Percentiles rank a stretch among this genome's conserved stretches.
These are phyloP conservation scores for Nibea albiflora DNA, from an alignment of 2,113 vertebrate species.

Conservation along the genomic window DNA sequence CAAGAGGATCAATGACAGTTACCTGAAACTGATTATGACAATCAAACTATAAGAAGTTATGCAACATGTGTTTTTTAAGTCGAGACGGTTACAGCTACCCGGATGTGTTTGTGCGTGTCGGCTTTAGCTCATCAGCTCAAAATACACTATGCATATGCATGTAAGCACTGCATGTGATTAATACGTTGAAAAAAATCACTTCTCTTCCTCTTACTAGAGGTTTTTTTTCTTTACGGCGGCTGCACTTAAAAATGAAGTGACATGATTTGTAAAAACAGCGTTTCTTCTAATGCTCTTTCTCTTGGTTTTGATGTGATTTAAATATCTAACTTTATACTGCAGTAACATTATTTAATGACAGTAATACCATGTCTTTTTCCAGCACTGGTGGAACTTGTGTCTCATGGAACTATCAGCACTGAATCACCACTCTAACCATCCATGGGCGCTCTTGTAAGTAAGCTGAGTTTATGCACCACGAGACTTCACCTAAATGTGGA, in stretches of 20 bases:
- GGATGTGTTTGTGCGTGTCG: neutral
- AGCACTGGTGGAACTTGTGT: neutral
- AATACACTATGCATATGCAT: neutral
- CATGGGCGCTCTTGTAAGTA: conserved; percentile 1
- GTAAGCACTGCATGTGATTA: neutral
- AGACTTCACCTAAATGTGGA: neutral
- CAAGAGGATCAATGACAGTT: neutral
- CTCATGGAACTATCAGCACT: conserved; percentile 8
- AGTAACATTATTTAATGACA: neutral
- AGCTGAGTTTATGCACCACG: conserved; percentile 9
- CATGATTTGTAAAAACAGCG: neutral
- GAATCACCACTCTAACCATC: neutral
- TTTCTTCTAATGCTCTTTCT: neutral
- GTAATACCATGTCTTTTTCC: neutral
- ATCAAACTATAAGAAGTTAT: neutral
- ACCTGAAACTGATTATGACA: neutral
- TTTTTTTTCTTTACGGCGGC: neutral
- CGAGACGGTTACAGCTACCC: neutral
- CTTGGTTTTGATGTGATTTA: neutral
- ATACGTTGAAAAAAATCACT: too few species aligned
- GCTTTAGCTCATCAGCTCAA: neutral
- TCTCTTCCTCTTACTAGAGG: too few species aligned
- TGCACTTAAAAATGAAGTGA: neutral
- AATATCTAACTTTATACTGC: neutral
- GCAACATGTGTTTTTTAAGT: neutral